Conservation (phyloP, 2,113 vertebrate species). For the Trogon surrucura region DNA sequence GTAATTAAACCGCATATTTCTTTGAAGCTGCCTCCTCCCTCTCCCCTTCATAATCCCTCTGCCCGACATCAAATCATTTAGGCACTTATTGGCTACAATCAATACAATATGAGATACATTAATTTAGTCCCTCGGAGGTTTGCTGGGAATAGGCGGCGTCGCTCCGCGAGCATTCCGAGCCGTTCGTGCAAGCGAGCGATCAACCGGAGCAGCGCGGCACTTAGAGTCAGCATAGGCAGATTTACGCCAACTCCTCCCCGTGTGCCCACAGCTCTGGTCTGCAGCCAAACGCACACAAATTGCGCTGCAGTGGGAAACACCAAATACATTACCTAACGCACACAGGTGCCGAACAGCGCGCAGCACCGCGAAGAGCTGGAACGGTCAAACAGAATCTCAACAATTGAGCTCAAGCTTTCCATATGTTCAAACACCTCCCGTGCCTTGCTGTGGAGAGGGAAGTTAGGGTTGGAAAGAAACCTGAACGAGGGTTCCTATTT, state of each 20-base stretch:
- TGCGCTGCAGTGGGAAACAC: slow-evolving; percentile 35
- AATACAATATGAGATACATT: slow-evolving; percentile 81
- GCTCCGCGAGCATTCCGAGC: slow-evolving; percentile 58
- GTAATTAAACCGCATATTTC: slow-evolving; percentile 83
- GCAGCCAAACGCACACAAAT: slow-evolving; percentile 55
- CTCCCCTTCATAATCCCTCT: slow-evolving; percentile 68
- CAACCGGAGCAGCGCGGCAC: not conserved
- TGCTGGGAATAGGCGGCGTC: slow-evolving; percentile 70
- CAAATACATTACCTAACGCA: slow-evolving; percentile 62
- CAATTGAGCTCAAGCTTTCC: slow-evolving; percentile 47
- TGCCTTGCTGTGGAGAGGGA: not conserved
- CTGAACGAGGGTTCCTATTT: not conserved
- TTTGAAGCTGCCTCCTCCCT: slow-evolving; percentile 67
- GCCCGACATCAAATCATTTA: slow-evolving; percentile 77
- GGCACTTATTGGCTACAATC: slow-evolving; percentile 84
- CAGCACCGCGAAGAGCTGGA: slow-evolving; percentile 9
- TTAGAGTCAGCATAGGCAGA: not conserved
- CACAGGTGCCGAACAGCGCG: slow-evolving; percentile 48
- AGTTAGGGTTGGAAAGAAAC: not conserved
- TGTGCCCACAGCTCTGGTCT: slow-evolving; percentile 49
- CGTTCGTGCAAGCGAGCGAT: not conserved
- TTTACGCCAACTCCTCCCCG: slow-evolving; percentile 8
- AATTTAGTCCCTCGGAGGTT: slow-evolving; percentile 74
- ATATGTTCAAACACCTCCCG: not conserved
- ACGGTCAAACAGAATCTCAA: slow-evolving; percentile 26